These are phyloP conservation scores for Eutrigla gurnardus DNA, from an alignment of 2,797 vertebrate genomes.

Conservation along the genomic window DNA sequence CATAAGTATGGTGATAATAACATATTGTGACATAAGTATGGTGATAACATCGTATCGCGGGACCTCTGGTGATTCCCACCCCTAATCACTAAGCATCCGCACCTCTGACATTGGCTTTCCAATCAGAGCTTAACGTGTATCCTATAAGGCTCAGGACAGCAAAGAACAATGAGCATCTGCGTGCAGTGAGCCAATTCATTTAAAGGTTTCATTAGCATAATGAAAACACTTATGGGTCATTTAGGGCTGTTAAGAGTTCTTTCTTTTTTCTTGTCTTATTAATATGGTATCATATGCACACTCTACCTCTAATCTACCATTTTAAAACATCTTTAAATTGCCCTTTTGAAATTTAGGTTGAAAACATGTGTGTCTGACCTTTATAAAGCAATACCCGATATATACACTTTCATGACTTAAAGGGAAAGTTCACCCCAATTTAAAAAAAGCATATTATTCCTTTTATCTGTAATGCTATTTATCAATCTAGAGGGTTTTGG, in stretches of 20 bases:
- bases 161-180: conserved; percentile 37
- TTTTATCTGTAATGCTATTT: too few relatives aligned
- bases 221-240: conserved; percentile 53
- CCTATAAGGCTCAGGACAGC: conserved; percentile 25
- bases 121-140: background rate
- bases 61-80: too few relatives aligned
- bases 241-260: conserved; percentile 38
- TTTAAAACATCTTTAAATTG: conserved; percentile 13
- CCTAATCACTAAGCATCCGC: background rate
- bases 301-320: background rate
- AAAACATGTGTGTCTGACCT: conserved; percentile 1
- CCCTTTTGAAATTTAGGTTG: conserved; percentile 9
- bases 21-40: too few relatives aligned
- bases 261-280: background rate
- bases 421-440: too few relatives aligned
- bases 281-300: conserved; percentile 39
- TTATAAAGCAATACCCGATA: conserved; percentile 1
- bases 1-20: too few relatives aligned
- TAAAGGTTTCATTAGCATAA: conserved; percentile 58
- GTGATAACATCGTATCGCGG: too few relatives aligned
- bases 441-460: too few relatives aligned
- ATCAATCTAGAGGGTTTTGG: too few relatives aligned
- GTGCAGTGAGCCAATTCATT: conserved; percentile 34
- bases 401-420: background rate
- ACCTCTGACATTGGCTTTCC: background rate